phyloP scores from a whole-genome alignment of 2,888 invertebrate species.

The Scotopteryx bipunctaria region DNA sequence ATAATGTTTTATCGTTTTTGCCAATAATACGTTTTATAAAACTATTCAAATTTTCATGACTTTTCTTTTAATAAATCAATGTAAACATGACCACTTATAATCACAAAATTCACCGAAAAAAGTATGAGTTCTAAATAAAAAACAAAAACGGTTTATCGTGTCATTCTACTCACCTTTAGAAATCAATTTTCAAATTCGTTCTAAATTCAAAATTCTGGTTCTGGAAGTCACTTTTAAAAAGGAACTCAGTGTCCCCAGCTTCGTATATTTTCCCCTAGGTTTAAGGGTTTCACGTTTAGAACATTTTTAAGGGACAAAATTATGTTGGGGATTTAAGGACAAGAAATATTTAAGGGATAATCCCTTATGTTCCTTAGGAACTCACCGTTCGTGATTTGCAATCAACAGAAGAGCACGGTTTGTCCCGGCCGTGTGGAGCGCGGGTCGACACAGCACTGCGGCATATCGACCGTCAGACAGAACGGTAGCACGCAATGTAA shows the following conservation, averaged over 20 bases:
- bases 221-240: constrained; percentile 19
- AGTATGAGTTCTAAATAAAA: no score
- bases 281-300: no score
- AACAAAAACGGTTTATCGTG: no score
- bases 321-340: no score
- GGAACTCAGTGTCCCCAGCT: constrained; percentile 28
- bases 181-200: no score
- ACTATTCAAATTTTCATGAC: constrained; percentile 5
- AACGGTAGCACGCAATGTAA: constrained; percentile 67
- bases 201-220: constrained; percentile 1
- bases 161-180: no score
- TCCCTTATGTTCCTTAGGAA: no score
- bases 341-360: no score
- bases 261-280: no score
- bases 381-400: constrained; percentile 25
- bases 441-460: constrained; percentile 68
- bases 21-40: no score
- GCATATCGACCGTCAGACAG: constrained; percentile 72
- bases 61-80: not conserved
- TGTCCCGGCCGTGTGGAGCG: constrained; percentile 50
- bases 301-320: no score
- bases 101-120: constrained; percentile 5
- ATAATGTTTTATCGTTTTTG: not conserved
- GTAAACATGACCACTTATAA: constrained; percentile 13
- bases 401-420: constrained; percentile 19